Base-by-base conservation (phyloP, 2,113 vertebrate genomes). In the Microcebus lehilahytsara region DNA sequence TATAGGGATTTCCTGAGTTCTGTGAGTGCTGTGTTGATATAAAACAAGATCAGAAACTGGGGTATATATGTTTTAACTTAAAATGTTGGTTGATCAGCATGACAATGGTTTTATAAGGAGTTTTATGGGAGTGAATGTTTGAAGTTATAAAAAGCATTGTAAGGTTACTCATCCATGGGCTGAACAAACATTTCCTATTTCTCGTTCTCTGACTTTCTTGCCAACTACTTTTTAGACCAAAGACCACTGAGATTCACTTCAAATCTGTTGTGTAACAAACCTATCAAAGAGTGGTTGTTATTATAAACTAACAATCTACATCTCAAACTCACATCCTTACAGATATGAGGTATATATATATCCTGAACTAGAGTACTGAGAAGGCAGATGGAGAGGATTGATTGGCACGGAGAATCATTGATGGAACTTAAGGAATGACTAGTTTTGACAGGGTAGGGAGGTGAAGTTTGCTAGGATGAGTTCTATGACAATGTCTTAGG, bases 11-110 rank as follows among this genome's bases (percentile, higher is more conserved):
- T 88, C 66, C 60, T 83, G 89, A 91, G 62, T 62, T 89, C 37
- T 64, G 3, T 62, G 40, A 94, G 42, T 85, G 7, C 12, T 69
- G 6, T 95, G 40, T 96, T 94, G 42, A 53, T 91, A 74, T 27
- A 93, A 81, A 89, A 40, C 51, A 75, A 91, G 62, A 93, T 94
- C 93, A 97, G 83, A 94, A 94, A 93, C 19, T 85, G 81, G 49
- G 56, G 46, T 80, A 71, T 72, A 37, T 71, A 78, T 91, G 32
- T 91, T 94, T 91, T 67, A 91, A 83, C 74, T 93, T 92, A 93
- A 94, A 96, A 94, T 81, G 60, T 89, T 85, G 30, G 46, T 89
- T 97, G 53, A 92, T 95, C 74, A 83, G 93, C 23, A 51, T 86
- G 56, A 79, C 62, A 94, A 25, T 79, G 22, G 13, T 81, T 91